Base-by-base conservation (phyloP, 2,797 vertebrate species). In the Gadopsis marmoratus region DNA sequence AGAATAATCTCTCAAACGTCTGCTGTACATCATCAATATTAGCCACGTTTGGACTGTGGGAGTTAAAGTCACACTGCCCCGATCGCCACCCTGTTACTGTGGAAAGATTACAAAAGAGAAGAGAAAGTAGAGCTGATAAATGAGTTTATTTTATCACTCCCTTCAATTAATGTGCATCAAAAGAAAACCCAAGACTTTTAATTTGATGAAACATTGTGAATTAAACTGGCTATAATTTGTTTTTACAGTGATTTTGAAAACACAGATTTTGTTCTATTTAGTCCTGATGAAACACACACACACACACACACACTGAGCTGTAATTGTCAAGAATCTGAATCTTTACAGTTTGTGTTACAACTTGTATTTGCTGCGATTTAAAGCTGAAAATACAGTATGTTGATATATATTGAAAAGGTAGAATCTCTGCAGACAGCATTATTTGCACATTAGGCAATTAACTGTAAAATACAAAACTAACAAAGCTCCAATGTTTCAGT, bases 241-340 rank as follows among this genome's bases (percentile, higher is more conserved):
- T 64, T 70, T 77, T 59, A 2, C 0, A 7, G 11, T 21, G 19
- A 79, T 37, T 1, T 35, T 68, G 16, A 17, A 26, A 26, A 9
- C 16, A 7, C 9, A 29, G 2, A 53, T 41, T 65, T 74, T 58
- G 61, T 37, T 19, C 7, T 35, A 12, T 35, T 17, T 16, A 16
- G 23, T 47, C 10, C 9, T 13, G 1, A 5, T 67, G 16, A 29
- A 58, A 71, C 9, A 58, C 72, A 58, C 51, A 74, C 71, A 73
- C 71, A 37, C 72, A 73, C 53, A 67, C 51, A 58, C 9, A 58
- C 53, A 17, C 2, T 1, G 54, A 60, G 7, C 5, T 45, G 8
- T 37, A 39, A n/a, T 26, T 12, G 16, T 54, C 0, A 41, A 23
- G 13, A 21, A 54, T 47, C 4, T 48, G 8, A 61, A 62, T 33